phyloP scores from a whole-genome alignment of 2,888 invertebrate genomes.

The Eustalomyia histrio region DNA sequence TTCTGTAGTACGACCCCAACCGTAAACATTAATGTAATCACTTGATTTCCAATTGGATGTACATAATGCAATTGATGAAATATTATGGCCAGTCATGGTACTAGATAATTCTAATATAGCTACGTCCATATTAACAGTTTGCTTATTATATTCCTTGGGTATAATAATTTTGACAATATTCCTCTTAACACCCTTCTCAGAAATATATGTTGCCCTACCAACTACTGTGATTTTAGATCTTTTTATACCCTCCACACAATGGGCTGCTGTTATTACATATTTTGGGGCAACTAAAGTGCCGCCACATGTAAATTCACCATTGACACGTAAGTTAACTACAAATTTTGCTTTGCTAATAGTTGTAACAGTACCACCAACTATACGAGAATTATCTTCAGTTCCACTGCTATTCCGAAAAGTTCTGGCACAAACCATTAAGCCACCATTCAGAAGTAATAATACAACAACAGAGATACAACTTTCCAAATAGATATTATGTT shows the following conservation, averaged over 20 bases:
- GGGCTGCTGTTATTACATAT: conserved; percentile 76
- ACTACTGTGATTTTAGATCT: conserved; percentile 68
- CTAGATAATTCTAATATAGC: conserved; percentile 72
- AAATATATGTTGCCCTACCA: conserved; percentile 71
- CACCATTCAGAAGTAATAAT: not conserved
- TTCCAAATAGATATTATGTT: not conserved
- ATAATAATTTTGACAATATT: conserved; percentile 67
- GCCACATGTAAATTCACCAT: conserved; percentile 73
- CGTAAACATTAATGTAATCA: conserved; percentile 71
- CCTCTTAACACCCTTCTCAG: conserved; percentile 68
- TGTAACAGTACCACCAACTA: conserved; percentile 69
- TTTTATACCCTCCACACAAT: conserved; percentile 71
- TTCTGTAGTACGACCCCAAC: conserved; percentile 73
- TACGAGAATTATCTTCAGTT: conserved; percentile 54
- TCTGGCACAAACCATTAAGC: not conserved
- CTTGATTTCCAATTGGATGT: conserved; percentile 66
- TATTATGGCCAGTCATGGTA: conserved; percentile 69
- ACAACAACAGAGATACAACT: not conserved
- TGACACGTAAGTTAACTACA: conserved; percentile 70
- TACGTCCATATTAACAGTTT: conserved; percentile 71
- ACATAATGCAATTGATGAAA: conserved; percentile 71
- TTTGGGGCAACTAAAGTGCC: conserved; percentile 71
- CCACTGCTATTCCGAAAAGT: not conserved
- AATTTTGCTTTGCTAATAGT: conserved; percentile 71
- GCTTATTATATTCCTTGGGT: conserved; percentile 69